These are phyloP conservation scores for Eurystomus glaucurus DNA, from an alignment of 2,797 vertebrate genomes.

Conservation along the genomic window DNA sequence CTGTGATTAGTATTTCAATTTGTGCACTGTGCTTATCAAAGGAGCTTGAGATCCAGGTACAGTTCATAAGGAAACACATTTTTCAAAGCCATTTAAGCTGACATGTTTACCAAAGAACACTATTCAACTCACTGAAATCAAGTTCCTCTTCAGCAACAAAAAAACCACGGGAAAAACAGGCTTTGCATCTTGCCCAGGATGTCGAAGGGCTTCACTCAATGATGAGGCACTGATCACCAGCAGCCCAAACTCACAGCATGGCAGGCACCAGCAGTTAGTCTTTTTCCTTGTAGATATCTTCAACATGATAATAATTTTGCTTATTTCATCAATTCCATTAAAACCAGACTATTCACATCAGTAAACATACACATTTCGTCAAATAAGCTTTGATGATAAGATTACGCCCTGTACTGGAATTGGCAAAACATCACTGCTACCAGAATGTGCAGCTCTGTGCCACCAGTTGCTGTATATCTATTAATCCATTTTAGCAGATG, in stretches of 20 bases:
- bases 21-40: not conserved
- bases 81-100: not conserved
- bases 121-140: conserved; percentile 22
- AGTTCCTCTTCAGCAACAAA: conserved; percentile 5
- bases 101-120: not conserved
- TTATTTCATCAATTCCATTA: not conserved
- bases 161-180: not conserved
- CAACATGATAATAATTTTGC: not conserved
- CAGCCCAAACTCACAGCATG: not conserved
- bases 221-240: not conserved
- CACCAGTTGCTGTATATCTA: not conserved
- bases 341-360: not conserved
- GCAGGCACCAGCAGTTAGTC: not conserved
- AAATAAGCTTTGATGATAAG: not conserved
- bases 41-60: not conserved
- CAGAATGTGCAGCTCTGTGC: not conserved
- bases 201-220: not conserved
- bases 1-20: not conserved
- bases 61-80: not conserved
- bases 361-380: not conserved
- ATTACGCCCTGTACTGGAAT: not conserved
- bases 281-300: not conserved
- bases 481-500: not conserved
- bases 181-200: not conserved
- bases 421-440: not conserved